Conservation (phyloP, 35 echinoderm and acorn worm genomes). For the Heliocidaris erythrogramma region DNA sequence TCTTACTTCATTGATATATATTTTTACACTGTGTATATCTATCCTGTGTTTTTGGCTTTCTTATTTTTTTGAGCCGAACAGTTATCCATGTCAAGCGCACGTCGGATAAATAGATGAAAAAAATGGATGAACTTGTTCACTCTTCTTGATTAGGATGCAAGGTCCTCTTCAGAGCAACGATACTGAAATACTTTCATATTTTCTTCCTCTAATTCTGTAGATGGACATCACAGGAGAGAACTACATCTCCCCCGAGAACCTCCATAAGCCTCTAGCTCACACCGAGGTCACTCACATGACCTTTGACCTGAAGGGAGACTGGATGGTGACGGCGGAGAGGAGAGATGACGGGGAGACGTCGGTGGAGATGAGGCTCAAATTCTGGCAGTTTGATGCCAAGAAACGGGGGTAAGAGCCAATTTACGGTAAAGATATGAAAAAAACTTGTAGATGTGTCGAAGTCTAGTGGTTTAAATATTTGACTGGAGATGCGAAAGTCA, state of each 20-base stretch:
- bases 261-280: conserved; percentile 74
- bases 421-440: background rate
- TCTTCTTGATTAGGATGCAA: no score
- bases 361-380: conserved; percentile 79
- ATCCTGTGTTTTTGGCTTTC: no score
- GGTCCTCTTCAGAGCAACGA: no score
- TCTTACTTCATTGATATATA: no score
- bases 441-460: background rate
- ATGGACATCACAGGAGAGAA: conserved; percentile 83
- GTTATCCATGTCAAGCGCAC: no score
- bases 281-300: conserved; percentile 78
- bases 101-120: no score
- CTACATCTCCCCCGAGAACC: conserved; percentile 67
- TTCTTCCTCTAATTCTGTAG: conserved; percentile 38
- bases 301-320: conserved; percentile 73
- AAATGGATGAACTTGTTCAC: no score
- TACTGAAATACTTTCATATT: background rate
- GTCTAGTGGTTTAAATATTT: no score
- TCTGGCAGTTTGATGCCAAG: conserved; percentile 81
- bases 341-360: conserved; percentile 64
- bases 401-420: conserved; percentile 70
- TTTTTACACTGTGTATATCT: no score
- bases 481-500: no score
- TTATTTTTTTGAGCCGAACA: no score
- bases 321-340: conserved; percentile 84